A percentile compares a stretch with the other conserved stretches of the same genome.
Conservation (phyloP, 2,888 invertebrate species). For the Plagodis dolabraria region DNA sequence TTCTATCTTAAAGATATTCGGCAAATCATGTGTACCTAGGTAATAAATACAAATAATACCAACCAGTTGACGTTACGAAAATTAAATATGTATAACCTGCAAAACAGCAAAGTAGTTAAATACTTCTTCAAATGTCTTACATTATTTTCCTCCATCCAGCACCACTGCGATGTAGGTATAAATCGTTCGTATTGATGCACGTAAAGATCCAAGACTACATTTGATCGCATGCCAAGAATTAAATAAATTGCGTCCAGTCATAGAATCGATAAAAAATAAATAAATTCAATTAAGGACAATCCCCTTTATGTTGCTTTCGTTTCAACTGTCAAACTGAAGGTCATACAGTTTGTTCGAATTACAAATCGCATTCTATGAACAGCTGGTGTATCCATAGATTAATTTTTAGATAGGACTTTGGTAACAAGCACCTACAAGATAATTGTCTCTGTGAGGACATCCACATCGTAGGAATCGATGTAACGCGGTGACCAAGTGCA, state of each 20-base stretch:
- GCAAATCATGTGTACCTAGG: too few relatives aligned
- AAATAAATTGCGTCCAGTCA: not conserved
- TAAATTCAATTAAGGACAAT: conserved; percentile 9
- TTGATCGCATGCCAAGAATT: too few relatives aligned
- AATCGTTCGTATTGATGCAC: too few relatives aligned
- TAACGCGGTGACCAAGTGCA: conserved; percentile 17
- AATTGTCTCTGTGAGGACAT: conserved; percentile 2
- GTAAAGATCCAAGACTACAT: too few relatives aligned
- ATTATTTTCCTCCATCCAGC: too few relatives aligned
- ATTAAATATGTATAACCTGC: too few relatives aligned
- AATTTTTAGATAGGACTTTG: not conserved
- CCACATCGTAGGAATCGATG: conserved; percentile 2
- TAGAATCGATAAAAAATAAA: not conserved
- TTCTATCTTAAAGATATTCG: too few relatives aligned
- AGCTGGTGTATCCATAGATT: conserved; percentile 1
- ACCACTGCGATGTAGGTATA: too few relatives aligned
- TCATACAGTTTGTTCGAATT: conserved; percentile 3
- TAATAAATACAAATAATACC: too few relatives aligned
- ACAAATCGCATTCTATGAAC: not conserved
- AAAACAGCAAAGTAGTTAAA: too few relatives aligned
- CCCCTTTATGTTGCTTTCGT: not conserved
- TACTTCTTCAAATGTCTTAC: too few relatives aligned
- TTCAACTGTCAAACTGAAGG: conserved; percentile 8
- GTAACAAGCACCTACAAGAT: conserved; percentile 1
- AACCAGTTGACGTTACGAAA: too few relatives aligned